A percentile compares a stretch with the other conserved stretches of the same genome.
phyloP scores from a whole-genome alignment of 2,113 vertebrate species.

The Gobius niger region DNA sequence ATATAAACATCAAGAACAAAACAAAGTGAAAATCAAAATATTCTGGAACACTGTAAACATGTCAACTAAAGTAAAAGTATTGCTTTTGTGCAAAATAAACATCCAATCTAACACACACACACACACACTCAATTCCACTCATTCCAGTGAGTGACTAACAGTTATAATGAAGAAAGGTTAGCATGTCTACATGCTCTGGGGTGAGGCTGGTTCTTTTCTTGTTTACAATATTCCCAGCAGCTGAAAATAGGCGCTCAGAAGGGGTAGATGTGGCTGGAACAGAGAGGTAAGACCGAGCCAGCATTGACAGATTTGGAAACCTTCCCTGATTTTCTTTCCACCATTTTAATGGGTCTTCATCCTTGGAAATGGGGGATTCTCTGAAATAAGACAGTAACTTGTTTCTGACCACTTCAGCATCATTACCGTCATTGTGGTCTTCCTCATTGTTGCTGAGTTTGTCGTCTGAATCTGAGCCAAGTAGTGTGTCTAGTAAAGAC shows the following conservation, averaged over 20 bases:
- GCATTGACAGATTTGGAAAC: slow-evolving; percentile 28
- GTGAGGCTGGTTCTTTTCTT: slow-evolving; percentile 25
- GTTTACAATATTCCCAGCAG: slow-evolving; percentile 25
- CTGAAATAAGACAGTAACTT: slow-evolving; percentile 19
- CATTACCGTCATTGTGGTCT: slow-evolving; percentile 1
- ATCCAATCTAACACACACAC: too few species aligned
- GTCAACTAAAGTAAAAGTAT: too few species aligned
- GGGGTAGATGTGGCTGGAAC: slow-evolving; percentile 37
- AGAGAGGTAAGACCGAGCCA: slow-evolving; percentile 31
- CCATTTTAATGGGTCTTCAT: slow-evolving; percentile 28
- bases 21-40: too few species aligned
- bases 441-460: slow-evolving; percentile 11
- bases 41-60: too few species aligned
- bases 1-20: too few species aligned
- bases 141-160: not conserved
- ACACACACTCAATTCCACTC: too few species aligned
- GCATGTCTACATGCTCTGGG: slow-evolving; percentile 26
- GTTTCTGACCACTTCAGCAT: slow-evolving; percentile 13
- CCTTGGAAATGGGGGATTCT: slow-evolving; percentile 6
- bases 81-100: too few species aligned
- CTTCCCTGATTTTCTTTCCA: slow-evolving; percentile 35
- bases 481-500: not conserved
- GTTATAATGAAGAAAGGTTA: slow-evolving; percentile 15
- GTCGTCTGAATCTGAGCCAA: not conserved
- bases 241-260: slow-evolving; percentile 30